phyloP scores from a whole-genome alignment of 2,888 invertebrate species.

The Ophion costatus region DNA sequence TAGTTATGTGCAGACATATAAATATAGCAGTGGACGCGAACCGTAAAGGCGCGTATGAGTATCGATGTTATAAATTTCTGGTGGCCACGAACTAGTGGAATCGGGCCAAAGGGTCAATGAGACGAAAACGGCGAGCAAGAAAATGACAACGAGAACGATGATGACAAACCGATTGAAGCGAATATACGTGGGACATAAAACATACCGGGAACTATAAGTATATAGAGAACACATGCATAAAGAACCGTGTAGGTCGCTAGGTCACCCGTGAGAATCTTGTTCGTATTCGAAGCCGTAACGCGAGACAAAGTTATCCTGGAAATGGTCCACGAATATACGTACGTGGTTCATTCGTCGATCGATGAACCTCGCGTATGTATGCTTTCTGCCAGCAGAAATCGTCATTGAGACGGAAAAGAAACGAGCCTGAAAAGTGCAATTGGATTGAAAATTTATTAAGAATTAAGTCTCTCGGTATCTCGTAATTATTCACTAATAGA shows the following conservation, averaged over 20 bases:
- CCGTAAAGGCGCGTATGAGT: conserved; percentile 16
- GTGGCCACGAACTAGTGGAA: conserved; percentile 37
- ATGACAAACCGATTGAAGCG: conserved; percentile 37
- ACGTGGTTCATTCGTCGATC: conserved; percentile 39
- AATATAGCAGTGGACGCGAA: conserved; percentile 28
- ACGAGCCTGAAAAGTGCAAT: neutral
- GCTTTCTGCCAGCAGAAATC: neutral
- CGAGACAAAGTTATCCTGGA: neutral
- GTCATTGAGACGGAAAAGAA: neutral
- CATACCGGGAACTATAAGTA: conserved; percentile 34
- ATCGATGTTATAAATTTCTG: conserved; percentile 43
- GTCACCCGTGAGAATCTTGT: conserved; percentile 50
- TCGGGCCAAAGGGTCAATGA: conserved; percentile 64
- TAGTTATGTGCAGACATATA: conserved; percentile 10
- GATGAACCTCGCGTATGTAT: conserved; percentile 13
- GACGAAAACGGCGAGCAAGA: conserved; percentile 48
- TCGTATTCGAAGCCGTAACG: conserved; percentile 34
- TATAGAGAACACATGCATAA: neutral
- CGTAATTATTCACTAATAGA: too few species aligned
- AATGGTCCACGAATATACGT: neutral
- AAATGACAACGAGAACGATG: conserved; percentile 27
- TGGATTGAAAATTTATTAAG: neutral
- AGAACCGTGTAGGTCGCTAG: conserved; percentile 33
- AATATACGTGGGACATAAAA: conserved; percentile 34
- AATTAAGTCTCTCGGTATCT: neutral